phyloP scores from a whole-genome alignment of 2,888 invertebrate species.

The Thysanoteuthis rhombus region DNA sequence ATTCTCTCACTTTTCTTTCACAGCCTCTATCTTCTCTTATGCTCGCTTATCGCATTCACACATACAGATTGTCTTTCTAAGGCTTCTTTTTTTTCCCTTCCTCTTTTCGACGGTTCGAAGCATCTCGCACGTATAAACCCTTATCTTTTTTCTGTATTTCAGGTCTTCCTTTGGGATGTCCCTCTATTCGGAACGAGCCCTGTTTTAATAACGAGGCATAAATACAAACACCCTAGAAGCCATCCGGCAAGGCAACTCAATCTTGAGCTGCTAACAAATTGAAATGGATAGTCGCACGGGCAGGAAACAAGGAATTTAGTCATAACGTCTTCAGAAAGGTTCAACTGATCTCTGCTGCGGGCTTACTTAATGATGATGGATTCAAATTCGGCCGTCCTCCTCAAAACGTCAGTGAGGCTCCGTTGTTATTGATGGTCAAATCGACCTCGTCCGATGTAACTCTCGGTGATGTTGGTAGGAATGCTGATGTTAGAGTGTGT shows the following conservation, averaged over 20 bases:
- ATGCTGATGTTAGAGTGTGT: background rate
- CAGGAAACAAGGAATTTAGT: background rate
- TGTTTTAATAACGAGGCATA: background rate
- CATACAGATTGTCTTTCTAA: no score
- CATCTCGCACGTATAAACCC: background rate
- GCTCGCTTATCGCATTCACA: no score
- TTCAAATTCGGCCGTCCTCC: background rate
- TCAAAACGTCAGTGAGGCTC: background rate
- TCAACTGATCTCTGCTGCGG: background rate
- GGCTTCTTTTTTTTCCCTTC: background rate
- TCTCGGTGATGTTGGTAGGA: background rate
- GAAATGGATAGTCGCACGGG: conserved; percentile 12
- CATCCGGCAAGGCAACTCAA: background rate
- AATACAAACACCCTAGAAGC: background rate
- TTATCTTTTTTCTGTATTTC: background rate
- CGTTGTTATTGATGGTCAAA: background rate
- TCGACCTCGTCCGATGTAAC: background rate
- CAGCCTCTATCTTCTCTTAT: no score
- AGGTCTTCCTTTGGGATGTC: background rate
- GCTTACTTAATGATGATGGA: background rate
- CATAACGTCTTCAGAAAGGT: background rate
- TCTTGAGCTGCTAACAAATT: background rate
- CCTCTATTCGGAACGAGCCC: background rate
- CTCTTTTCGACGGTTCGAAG: background rate
- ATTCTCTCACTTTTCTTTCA: no score